These are phyloP conservation scores for Microtus montanus DNA, from an alignment of 2,113 vertebrate genomes.

Conservation along the genomic window DNA sequence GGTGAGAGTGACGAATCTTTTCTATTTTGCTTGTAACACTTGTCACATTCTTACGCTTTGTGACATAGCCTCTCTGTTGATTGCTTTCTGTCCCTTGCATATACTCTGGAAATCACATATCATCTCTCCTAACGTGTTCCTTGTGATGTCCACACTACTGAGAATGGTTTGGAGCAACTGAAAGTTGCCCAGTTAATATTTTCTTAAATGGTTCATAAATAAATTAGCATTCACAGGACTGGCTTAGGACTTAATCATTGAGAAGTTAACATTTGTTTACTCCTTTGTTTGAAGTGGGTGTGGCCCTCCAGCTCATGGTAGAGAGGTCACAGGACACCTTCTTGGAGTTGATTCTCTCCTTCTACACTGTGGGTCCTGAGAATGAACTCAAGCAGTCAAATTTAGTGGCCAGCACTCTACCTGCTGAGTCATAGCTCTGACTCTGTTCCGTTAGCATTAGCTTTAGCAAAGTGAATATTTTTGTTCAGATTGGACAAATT, in stretches of 20 bases:
- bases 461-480: not conserved
- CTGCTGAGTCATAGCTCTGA: not conserved
- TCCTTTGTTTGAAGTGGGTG: not conserved
- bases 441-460: not conserved
- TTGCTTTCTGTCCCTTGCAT: not conserved
- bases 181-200: not conserved
- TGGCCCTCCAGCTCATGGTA: too few species aligned
- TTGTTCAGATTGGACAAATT: not conserved
- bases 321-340: not conserved
- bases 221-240: not conserved
- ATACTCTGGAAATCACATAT: not conserved
- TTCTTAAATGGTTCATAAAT: not conserved
- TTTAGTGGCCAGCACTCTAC: not conserved
- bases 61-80: not conserved
- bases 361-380: not conserved
- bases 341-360: too few species aligned
- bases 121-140: not conserved
- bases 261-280: too few species aligned
- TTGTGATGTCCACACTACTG: not conserved
- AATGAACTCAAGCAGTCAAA: not conserved
- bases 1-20: constrained; percentile 23
- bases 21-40: not conserved
- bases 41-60: not conserved
- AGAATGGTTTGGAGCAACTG: not conserved
- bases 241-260: not conserved